Evolutionary conservation across 2,113 vertebrate species (phyloP), one percentile per base, ranked within the genome.

Genomic region (Gymnarchus niloticus): DNA sequence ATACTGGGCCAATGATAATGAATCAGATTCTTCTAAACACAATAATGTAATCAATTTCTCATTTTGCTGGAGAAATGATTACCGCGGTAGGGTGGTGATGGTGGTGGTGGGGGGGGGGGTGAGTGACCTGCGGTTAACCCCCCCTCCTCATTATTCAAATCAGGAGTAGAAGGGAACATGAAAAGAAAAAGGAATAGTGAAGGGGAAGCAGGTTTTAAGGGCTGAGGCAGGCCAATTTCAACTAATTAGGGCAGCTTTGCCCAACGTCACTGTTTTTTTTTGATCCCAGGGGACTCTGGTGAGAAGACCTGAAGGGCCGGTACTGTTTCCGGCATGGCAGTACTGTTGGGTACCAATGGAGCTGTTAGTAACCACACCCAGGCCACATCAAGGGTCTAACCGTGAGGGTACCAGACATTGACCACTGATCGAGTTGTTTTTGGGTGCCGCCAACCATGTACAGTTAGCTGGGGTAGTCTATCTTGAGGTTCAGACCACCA

Each of bases 41-140:
- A 96, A 97, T 98, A 97, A 99, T 96, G 96, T 97, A 97, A 99
- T 99, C 97, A 99, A 98, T 99, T 98, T 98, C 97, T 97, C 97
- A 97, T 98, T 98, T 96, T 95, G 88, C 95, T 96, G 96, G 97
- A 99, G 98, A 98, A 99, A 98, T 99, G 97, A 97, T 95, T 94
- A 94, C 94, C 94, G 95, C 95, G 95, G 96, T 93, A 93, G 95
- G 25, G n/a, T 65, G 57, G 57, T n/a, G n/a, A n/a, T n/a, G n/a
- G 5, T 61, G 57, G 96, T 94, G 96, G 92, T 93, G 92, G 91
- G 92, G 93, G 95, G 94, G 96, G 91, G 93, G 92, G 91, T 92
- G 94, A 91, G 91, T 97, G 98, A 99, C 97, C 97, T 57, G 76
- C 93, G 61, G 95, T 95, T 98, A 96, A 99, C 97, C 98, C 94